phyloP scores from a whole-genome alignment of 2,113 vertebrate species.

The Sturnus vulgaris region DNA sequence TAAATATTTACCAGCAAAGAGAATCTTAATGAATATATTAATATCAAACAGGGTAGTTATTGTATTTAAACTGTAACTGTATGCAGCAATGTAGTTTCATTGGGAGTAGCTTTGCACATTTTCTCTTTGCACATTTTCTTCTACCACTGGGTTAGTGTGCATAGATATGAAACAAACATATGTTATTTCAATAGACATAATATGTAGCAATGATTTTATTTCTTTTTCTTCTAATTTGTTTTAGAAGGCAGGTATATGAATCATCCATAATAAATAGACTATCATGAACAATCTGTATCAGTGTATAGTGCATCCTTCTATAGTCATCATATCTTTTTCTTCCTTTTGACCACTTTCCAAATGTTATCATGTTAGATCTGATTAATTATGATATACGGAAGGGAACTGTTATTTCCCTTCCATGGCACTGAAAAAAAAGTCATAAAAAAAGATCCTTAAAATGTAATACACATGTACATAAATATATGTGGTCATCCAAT shows the following conservation, averaged over 20 bases:
- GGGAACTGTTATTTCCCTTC: background rate
- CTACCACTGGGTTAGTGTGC: background rate
- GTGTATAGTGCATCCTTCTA: background rate
- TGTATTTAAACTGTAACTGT: slow-evolving; percentile 7
- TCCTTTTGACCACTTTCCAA: background rate
- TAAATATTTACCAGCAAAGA: background rate
- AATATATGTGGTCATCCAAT: background rate
- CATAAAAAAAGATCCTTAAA: background rate
- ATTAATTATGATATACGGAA: background rate
- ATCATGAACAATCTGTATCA: background rate
- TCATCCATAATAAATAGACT: background rate
- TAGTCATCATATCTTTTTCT: background rate
- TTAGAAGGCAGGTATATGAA: background rate
- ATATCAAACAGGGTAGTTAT: background rate
- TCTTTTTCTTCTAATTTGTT: background rate
- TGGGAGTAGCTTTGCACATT: background rate
- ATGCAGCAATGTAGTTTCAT: background rate
- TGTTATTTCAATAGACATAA: background rate
- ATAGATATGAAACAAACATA: background rate
- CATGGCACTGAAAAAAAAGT: background rate
- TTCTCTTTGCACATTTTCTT: background rate
- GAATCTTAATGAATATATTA: background rate
- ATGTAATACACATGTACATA: background rate
- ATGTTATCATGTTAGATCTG: background rate
- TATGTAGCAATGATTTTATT: background rate